Conservation (phyloP, 2,888 invertebrate species). For the Macaria notata region DNA sequence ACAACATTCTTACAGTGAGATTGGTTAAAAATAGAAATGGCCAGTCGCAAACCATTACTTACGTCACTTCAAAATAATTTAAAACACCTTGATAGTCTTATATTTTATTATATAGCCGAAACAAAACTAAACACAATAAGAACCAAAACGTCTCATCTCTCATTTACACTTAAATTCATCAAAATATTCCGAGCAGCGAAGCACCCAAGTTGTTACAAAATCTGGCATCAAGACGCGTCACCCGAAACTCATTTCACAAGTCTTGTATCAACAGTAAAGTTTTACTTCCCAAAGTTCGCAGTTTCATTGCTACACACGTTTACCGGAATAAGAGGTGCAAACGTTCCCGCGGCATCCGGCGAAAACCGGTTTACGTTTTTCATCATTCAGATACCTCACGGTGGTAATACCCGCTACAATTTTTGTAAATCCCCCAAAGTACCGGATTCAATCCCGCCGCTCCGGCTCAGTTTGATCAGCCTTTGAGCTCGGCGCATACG, state of each 20-base stretch:
- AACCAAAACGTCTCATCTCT: no score
- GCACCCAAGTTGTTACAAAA: slow-evolving; percentile 6
- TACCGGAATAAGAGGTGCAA: slow-evolving; percentile 22
- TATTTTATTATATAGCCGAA: no score
- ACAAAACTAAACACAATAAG: no score
- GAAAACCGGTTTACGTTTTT: slow-evolving; percentile 38
- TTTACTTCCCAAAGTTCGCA: slow-evolving; percentile 19
- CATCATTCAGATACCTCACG: slow-evolving; percentile 37
- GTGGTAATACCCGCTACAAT: slow-evolving; percentile 48
- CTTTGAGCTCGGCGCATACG: slow-evolving; percentile 59
- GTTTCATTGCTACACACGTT: slow-evolving; percentile 17
- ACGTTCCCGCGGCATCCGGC: slow-evolving; percentile 28
- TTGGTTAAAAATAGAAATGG: no score
- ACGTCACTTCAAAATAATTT: no score
- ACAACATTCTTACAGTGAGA: no score
- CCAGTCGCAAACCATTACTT: no score
- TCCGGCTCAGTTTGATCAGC: slow-evolving; percentile 36
- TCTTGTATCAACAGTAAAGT: slow-evolving; percentile 18
- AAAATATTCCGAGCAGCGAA: not conserved
- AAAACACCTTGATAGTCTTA: no score
- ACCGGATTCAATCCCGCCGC: slow-evolving; percentile 50
- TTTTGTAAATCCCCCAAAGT: slow-evolving; percentile 62
- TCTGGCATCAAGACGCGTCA: slow-evolving; percentile 4
- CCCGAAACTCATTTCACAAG: slow-evolving; percentile 21
- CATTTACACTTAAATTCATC: not conserved